Evolutionary conservation across 1,140 invertebrate species (phyloP).

Genomic region (Elymnias hypermnestra): DNA sequence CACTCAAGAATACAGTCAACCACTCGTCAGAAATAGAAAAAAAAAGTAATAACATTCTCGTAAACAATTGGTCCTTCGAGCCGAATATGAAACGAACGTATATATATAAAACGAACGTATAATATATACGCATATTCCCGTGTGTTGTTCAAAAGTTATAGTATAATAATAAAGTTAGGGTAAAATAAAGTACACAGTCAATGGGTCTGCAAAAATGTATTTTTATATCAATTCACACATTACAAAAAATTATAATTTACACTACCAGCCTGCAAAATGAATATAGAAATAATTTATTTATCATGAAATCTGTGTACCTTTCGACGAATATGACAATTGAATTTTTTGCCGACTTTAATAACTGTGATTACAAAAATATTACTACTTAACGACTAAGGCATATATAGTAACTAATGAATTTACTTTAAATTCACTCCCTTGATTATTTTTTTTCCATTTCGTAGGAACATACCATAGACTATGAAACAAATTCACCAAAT

Average conservation of each 20-base stretch:
- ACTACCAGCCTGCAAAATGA: no score
- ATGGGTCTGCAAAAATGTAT: slow-evolving; percentile 62
- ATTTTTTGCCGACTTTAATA: slow-evolving; percentile 10
- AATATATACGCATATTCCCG: no score
- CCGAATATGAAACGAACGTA: no score
- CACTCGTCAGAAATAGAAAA: no score
- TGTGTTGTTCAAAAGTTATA: no score
- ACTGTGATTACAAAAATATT: slow-evolving; percentile 61
- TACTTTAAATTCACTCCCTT: slow-evolving; percentile 43
- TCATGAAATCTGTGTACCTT: background rate
- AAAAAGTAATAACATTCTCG: no score
- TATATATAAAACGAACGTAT: no score
- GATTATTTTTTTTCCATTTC: slow-evolving; percentile 34
- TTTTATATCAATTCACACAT: slow-evolving; percentile 58
- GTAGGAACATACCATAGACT: slow-evolving; percentile 48
- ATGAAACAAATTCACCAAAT: no score
- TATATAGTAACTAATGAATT: slow-evolving; percentile 46
- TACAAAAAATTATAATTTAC: no score
- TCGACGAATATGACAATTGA: background rate
- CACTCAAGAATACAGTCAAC: no score
- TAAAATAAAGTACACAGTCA: background rate
- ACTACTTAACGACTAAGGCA: slow-evolving; percentile 49
- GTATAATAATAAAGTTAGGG: no score
- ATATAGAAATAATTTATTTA: background rate
- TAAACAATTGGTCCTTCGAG: no score